Percentiles rank a stretch among this genome's conserved stretches.
Evolutionary conservation across 2,113 vertebrate genomes (phyloP).

Genomic region (Propithecus coquereli): DNA sequence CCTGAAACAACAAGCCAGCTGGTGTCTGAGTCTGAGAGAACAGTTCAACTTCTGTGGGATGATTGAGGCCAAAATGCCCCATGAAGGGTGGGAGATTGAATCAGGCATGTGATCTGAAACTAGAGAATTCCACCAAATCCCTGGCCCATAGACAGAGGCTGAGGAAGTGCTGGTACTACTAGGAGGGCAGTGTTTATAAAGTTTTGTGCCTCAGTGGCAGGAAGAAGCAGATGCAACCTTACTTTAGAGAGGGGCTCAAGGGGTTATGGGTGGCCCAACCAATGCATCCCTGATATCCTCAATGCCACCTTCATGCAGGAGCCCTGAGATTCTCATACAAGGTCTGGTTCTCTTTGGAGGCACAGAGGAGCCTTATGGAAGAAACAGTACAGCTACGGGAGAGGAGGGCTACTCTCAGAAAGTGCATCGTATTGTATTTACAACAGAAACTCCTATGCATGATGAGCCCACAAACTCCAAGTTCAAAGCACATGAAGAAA

Average conservation of each 20-base stretch:
- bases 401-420: background rate
- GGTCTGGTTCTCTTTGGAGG: background rate
- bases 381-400: background rate
- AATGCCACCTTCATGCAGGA: background rate
- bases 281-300: background rate
- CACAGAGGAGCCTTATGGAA: background rate
- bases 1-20: background rate
- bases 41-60: background rate
- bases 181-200: background rate
- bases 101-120: background rate
- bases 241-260: background rate
- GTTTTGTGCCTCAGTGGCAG: background rate
- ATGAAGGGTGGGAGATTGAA: background rate
- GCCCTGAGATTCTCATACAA: background rate
- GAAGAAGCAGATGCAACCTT: background rate
- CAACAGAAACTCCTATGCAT: background rate
- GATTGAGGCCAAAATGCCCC: background rate
- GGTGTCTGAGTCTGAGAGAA: background rate
- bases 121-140: background rate
- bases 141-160: background rate
- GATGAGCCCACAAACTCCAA: background rate
- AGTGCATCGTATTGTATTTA: background rate
- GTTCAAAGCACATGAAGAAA: background rate
- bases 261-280: background rate
- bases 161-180: background rate